Base-by-base conservation (phyloP, 2,113 vertebrate genomes). In the Epinephelus moara region DNA sequence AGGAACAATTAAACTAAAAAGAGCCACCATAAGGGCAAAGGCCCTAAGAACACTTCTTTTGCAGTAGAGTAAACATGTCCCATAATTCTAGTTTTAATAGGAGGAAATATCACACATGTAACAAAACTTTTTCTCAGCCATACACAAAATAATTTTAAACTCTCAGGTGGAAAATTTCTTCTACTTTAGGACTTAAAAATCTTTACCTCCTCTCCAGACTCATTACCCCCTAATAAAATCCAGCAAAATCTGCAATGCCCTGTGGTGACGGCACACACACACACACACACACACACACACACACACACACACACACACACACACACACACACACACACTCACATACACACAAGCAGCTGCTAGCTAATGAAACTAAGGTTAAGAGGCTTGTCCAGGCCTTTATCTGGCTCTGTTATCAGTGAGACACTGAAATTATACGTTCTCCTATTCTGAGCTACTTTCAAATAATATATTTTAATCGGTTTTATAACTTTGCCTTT, bases 381-480 rank as follows among this genome's bases (percentile, higher is more conserved):
- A 82, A 87, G 79, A 74, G 70, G 81, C 78, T 74, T 77, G 10
- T 17, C 3, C 19, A 0, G 4, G 52, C 47, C 10, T 25, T 66
- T 25, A 49, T 47, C n/a, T 8, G 45, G 63, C 42, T 71, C 62
- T 78, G 88, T 92, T 89, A 92, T 94, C 91, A 88, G 88, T 72
- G 42, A 25, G 62, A 63, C 78, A 75, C 67, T 60, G 62, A 77
- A 52, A 91, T 93, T 82, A 91, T 86, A 83, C 75, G 88, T 89
- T 83, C 30, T 63, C 63, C 67, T 52, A 45, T 84, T 85, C 85
- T 77, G 73, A 87, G 80, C 47, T 42, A 30, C 18, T 60, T 83
- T 73, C 49, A 70, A 84, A 81, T 91, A 86, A 88, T 84, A 57
- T 47, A 77, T 76, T 83, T 82, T 88, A 85, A 88, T 93, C 89